Evolutionary conservation across 2,888 invertebrate species (phyloP).

Genomic region (Volucella inflata): DNA sequence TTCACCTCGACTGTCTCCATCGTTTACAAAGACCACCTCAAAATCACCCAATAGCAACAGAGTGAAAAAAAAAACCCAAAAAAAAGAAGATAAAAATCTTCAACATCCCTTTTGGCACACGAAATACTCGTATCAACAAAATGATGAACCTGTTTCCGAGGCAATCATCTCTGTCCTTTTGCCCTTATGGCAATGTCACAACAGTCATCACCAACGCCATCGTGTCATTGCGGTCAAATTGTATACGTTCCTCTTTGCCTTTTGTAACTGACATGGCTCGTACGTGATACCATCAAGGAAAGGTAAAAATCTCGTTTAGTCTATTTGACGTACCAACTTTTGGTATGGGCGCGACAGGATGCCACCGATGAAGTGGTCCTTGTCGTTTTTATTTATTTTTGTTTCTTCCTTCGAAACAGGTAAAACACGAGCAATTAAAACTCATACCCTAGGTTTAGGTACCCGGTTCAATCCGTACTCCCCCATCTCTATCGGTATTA

Average conservation of each 20-base stretch:
- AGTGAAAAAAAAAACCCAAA: not conserved
- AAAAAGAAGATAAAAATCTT: slow-evolving; percentile 35
- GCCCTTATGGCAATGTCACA: slow-evolving; percentile 71
- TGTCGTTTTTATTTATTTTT: slow-evolving; percentile 21
- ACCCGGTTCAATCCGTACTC: too few relatives aligned
- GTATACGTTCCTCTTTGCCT: slow-evolving; percentile 34
- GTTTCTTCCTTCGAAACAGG: slow-evolving; percentile 38
- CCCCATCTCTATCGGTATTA: slow-evolving; percentile 18
- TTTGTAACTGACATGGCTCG: slow-evolving; percentile 49
- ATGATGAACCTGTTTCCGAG: slow-evolving; percentile 71
- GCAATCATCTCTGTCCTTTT: slow-evolving; percentile 70
- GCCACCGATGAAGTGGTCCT: slow-evolving; percentile 40
- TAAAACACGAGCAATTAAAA: slow-evolving; percentile 69
- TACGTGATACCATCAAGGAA: slow-evolving; percentile 74
- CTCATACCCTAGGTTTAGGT: slow-evolving; percentile 7
- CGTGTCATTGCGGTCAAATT: slow-evolving; percentile 64
- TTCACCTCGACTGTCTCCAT: too few relatives aligned
- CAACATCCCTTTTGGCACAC: slow-evolving; percentile 15
- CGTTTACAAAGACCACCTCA: too few relatives aligned
- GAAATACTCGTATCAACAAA: slow-evolving; percentile 65
- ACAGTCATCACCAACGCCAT: slow-evolving; percentile 68
- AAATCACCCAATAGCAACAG: not conserved
- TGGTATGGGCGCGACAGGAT: slow-evolving; percentile 10
- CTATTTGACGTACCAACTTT: slow-evolving; percentile 80
- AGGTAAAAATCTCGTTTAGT: slow-evolving; percentile 81